These are phyloP conservation scores for Sinodicranocentrus sp. DNA, from an alignment of 2,888 invertebrate species.

Conservation along the genomic window DNA sequence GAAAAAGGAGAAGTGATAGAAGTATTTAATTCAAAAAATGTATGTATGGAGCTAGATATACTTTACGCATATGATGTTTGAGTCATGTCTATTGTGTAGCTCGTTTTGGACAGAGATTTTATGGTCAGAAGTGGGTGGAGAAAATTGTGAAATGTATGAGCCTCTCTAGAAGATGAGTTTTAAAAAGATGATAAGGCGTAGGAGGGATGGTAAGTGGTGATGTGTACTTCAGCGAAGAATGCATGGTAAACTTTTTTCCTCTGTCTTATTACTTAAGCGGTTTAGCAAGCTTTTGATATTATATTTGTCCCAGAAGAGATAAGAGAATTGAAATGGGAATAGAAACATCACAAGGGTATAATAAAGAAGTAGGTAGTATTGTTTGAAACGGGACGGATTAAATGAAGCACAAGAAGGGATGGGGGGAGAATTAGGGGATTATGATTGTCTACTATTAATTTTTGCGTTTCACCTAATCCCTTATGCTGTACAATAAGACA, in stretches of 20 bases:
- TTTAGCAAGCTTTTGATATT: constrained; percentile 47
- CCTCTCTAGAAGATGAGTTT: constrained; percentile 30
- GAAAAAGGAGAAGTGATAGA: constrained; percentile 7
- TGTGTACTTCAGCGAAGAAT: neutral
- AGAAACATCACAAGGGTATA: constrained; percentile 10
- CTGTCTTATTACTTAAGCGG: constrained; percentile 23
- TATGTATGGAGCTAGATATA: too few species aligned
- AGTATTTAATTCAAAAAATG: constrained; percentile 13
- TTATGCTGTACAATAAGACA: constrained; percentile 10
- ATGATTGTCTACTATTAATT: constrained; percentile 31
- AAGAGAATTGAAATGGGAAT: neutral
- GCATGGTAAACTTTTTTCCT: neutral
- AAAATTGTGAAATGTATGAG: constrained; percentile 49
- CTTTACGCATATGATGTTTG: too few species aligned
- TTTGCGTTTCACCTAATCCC: constrained; percentile 25
- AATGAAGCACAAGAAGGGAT: constrained; percentile 14
- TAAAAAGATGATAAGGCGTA: constrained; percentile 60
- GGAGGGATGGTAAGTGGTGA: constrained; percentile 46
- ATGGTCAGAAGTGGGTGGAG: constrained; percentile 64
- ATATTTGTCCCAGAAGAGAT: constrained; percentile 27
- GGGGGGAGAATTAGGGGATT: constrained; percentile 16
- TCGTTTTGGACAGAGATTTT: constrained; percentile 25
- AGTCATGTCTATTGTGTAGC: neutral
- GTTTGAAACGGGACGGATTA: constrained; percentile 62
- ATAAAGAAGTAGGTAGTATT: neutral